Percentiles rank a stretch among this genome's conserved stretches.
These are phyloP conservation scores for Anolis apletophallus DNA, from an alignment of 2,797 vertebrate genomes.

Conservation along the genomic window DNA sequence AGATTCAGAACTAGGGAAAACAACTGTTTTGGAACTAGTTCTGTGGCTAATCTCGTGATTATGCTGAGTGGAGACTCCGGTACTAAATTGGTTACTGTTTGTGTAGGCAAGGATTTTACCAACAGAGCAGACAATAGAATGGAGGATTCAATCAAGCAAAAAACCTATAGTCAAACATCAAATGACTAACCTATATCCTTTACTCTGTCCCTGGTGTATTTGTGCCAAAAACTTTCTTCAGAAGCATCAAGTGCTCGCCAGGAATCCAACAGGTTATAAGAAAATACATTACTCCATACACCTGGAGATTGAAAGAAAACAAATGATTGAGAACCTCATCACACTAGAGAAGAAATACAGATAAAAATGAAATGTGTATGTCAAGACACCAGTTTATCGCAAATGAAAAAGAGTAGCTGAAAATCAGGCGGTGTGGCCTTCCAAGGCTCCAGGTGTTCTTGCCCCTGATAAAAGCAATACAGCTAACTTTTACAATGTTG, in stretches of 20 bases:
- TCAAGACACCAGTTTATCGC: neutral
- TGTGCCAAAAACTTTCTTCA: slow-evolving; percentile 71
- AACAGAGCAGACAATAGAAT: neutral
- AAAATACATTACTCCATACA: slow-evolving; percentile 84
- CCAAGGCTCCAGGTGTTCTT: too few species aligned
- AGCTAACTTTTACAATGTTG: neutral
- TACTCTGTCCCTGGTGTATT: slow-evolving; percentile 69
- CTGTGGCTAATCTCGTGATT: too few species aligned
- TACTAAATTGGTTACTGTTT: neutral
- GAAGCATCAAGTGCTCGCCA: slow-evolving; percentile 69
- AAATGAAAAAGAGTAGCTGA: too few species aligned
- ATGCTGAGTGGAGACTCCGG: too few species aligned
- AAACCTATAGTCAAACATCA: slow-evolving; percentile 3
- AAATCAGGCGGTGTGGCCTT: too few species aligned
- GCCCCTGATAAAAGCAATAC: neutral
- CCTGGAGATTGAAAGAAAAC: slow-evolving; percentile 63
- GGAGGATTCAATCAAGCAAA: slow-evolving; percentile 19
- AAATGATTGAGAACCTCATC: neutral
- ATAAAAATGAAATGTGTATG: neutral
- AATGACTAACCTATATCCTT: slow-evolving; percentile 74
- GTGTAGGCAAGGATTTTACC: neutral
- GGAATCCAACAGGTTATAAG: slow-evolving; percentile 79
- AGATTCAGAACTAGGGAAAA: too few species aligned
- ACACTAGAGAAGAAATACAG: neutral
- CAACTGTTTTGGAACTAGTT: too few species aligned